Evolutionary conservation across 2,797 vertebrate species (phyloP).

Genomic region (Alauda arvensis): DNA sequence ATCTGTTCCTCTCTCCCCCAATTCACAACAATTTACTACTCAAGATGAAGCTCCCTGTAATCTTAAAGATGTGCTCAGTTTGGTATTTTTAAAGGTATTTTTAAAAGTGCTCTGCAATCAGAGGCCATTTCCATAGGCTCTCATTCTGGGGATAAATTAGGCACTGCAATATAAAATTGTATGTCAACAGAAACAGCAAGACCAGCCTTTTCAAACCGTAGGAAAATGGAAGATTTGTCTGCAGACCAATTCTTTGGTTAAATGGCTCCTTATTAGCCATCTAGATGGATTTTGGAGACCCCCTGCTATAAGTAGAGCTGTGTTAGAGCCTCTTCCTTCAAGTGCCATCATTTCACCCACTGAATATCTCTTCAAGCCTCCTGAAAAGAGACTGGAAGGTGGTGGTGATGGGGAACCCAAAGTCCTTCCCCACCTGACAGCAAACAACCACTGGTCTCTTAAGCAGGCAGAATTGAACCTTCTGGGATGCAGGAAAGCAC

Average conservation of each 20-base stretch:
- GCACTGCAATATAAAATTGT: constrained; percentile 63
- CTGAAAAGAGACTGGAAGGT: background rate
- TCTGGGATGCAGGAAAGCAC: background rate
- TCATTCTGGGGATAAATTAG: constrained; percentile 59
- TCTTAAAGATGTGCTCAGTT: constrained; percentile 65
- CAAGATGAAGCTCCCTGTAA: constrained; percentile 67
- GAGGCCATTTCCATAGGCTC: constrained; percentile 64
- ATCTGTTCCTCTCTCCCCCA: constrained; percentile 49
- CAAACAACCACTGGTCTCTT: background rate
- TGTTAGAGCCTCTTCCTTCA: background rate
- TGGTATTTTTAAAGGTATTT: constrained; percentile 68
- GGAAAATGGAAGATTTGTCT: constrained; percentile 55
- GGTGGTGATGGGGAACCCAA: background rate
- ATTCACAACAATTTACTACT: constrained; percentile 71
- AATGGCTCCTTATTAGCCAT: constrained; percentile 43
- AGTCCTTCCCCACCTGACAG: background rate
- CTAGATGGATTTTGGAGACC: constrained; percentile 42
- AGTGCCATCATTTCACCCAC: background rate
- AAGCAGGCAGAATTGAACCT: background rate
- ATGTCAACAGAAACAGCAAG: constrained; percentile 62
- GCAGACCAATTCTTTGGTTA: constrained; percentile 48
- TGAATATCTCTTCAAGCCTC: background rate
- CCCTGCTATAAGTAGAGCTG: background rate
- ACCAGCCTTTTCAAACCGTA: constrained; percentile 47
- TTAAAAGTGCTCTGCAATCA: constrained; percentile 71